Base-by-base conservation (phyloP, 2,888 invertebrate genomes). In the Eutolmus rufibarbis region DNA sequence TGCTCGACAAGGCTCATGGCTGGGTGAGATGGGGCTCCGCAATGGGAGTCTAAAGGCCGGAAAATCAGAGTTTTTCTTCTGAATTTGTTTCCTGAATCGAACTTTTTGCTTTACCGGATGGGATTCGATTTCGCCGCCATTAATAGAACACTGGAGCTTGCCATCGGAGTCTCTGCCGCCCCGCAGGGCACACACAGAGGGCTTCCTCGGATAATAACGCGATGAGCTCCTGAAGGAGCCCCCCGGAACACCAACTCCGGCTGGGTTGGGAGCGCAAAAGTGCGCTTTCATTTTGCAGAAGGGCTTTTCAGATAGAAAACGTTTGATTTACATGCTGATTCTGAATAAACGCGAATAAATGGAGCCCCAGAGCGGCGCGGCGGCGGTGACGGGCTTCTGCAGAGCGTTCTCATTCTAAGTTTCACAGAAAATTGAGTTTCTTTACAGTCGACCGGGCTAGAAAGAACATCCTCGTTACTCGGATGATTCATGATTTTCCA, bases 21-120 rank as follows among this genome's bases (percentile, higher is more conserved):
- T 74, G 81, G 46, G 40, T 46, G 74, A 43, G 86, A 86, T 88
- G 82, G 86, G 86, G 87, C 66, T 66, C 66, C 66, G 66, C 66
- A 66, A 66, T 66, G 66, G 84, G 87, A 89, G 86, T 89, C 87
- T 89, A 89, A 89, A 89, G 89, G 89, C 87, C 89, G 89, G 89
- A 89, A 89, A 89, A 89, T 89, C 89, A 89, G 89, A 88, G 89
- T 89, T 89, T 89, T 89, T 89, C 89, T 89, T 89, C 88, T 89
- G 89, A 89, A 89, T 89, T 89, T 89, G 88, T 88, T 89, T 89
- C 87, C 86, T 89, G 88, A 88, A 87, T 88, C 88, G 88, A 88
- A 88, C 86, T 86, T 86, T 86, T 77, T 31, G 19, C 19, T 34
- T 86, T 85, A 74, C 85, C 74, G 85, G 76, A 51, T 82, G 51